Conservation (phyloP, 1,140 invertebrate species). For the fruit fly (Drosophila melanogaster) region DNA sequence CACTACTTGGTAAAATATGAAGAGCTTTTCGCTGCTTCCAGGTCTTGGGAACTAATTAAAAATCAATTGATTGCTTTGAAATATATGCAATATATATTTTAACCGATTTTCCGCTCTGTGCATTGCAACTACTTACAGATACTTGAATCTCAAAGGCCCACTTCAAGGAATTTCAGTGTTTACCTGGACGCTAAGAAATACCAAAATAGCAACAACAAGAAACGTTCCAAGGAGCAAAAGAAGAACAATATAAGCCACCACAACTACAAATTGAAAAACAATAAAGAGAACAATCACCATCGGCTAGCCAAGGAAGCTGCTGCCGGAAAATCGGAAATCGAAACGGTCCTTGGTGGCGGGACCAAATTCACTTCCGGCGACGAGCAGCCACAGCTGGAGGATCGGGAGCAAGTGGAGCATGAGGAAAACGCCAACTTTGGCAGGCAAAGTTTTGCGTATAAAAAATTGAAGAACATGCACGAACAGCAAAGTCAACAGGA, state of each 20-base stretch:
- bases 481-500: constrained; percentile 64
- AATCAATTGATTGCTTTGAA: neutral
- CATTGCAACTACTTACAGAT: constrained; percentile 58
- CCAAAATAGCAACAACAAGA: constrained; percentile 43
- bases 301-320: constrained; percentile 24
- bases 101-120: neutral
- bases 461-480: constrained; percentile 73
- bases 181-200: constrained; percentile 60
- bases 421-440: constrained; percentile 54
- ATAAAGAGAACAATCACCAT: constrained; percentile 35
- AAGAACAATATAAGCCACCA: constrained; percentile 58
- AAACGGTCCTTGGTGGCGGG: neutral
- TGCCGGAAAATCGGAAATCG: constrained; percentile 15
- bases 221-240: constrained; percentile 7
- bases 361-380: constrained; percentile 26
- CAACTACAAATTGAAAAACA: constrained; percentile 76
- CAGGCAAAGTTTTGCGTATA: constrained; percentile 71
- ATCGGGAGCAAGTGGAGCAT: neutral
- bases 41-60: neutral
- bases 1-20: neutral
- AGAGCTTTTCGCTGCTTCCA: too few relatives aligned
- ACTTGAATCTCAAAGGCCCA: constrained; percentile 77
- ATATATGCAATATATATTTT: neutral
- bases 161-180: constrained; percentile 66
- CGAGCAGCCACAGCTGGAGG: neutral